Evolutionary conservation across 1,140 invertebrate species (phyloP).

Genomic region (Caerostris darwini): DNA sequence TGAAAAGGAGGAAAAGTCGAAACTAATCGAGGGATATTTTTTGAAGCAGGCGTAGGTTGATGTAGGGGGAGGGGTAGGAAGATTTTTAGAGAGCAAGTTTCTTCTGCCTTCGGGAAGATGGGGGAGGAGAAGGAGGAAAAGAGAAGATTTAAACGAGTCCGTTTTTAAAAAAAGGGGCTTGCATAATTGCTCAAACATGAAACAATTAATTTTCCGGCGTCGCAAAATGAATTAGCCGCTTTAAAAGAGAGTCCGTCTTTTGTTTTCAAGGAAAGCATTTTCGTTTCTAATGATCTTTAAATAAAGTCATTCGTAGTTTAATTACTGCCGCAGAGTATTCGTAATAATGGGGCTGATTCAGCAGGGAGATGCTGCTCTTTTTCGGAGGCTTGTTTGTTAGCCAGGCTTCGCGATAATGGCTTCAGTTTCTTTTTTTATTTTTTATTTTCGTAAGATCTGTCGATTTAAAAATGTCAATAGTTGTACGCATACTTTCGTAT

Average conservation of each 20-base stretch:
- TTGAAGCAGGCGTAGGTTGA: constrained; percentile 14
- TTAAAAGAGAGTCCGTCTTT: constrained; percentile 65
- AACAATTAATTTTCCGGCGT: constrained; percentile 78
- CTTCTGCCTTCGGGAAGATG: constrained; percentile 11
- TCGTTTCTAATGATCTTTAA: constrained; percentile 78
- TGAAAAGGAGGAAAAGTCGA: constrained; percentile 73
- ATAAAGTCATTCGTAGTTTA: constrained; percentile 76
- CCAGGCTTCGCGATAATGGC: too few species aligned
- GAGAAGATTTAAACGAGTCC: constrained; percentile 45
- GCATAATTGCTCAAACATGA: constrained; percentile 77
- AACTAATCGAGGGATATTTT: constrained; percentile 75
- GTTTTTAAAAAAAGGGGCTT: constrained; percentile 41
- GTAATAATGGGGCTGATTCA: constrained; percentile 23
- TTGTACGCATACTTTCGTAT: too few species aligned
- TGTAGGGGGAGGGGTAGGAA: not conserved
- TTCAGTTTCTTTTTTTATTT: too few species aligned
- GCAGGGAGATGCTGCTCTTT: too few species aligned
- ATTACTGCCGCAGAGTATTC: constrained; percentile 35
- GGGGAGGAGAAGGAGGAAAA: not conserved
- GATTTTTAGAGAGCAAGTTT: not conserved
- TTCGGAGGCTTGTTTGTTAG: too few species aligned
- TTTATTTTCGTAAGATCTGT: too few species aligned
- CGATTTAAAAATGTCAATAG: too few species aligned
- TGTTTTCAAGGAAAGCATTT: constrained; percentile 73
- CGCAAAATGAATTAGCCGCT: constrained; percentile 76